phyloP scores from a whole-genome alignment of 2,797 vertebrate species.

The Choloepus didactylus region DNA sequence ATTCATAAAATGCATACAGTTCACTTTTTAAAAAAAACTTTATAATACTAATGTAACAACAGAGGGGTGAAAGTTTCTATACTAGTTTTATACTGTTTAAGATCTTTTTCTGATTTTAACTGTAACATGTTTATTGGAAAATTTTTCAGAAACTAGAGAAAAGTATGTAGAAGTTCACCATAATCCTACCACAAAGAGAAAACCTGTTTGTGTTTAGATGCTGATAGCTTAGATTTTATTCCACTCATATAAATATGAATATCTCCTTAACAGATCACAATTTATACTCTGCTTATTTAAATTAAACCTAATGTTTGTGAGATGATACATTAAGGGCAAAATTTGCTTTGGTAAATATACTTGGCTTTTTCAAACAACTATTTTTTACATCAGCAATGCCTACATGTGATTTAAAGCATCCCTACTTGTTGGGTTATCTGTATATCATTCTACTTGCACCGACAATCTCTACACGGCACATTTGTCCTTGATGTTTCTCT shows the following conservation, averaged over 20 bases:
- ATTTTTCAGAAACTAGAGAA: conserved; percentile 36
- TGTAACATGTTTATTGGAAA: conserved; percentile 25
- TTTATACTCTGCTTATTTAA: background rate
- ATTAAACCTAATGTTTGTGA: conserved; percentile 13
- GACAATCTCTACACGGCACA: background rate
- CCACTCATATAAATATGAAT: conserved; percentile 8
- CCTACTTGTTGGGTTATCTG: background rate
- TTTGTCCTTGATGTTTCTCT: conserved; percentile 50
- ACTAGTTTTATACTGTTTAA: background rate
- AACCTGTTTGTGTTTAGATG: background rate
- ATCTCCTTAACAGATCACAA: background rate
- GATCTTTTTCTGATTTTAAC: conserved; percentile 21
- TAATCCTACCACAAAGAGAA: background rate
- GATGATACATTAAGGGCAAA: background rate
- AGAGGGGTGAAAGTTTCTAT: background rate
- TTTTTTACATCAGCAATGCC: conserved; percentile 26
- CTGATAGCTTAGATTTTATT: conserved; percentile 43
- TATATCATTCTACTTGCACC: background rate
- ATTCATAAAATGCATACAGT: background rate
- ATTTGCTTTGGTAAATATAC: background rate
- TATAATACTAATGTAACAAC: conserved; percentile 1
- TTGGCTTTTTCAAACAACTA: conserved; percentile 18
- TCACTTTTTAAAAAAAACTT: conserved; percentile 53
- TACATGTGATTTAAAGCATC: background rate
- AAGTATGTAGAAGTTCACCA: background rate